Percentiles rank a stretch among this genome's conserved stretches.
Conservation (phyloP, 1,140 invertebrate species). For the Aphaenogaster floridana region DNA sequence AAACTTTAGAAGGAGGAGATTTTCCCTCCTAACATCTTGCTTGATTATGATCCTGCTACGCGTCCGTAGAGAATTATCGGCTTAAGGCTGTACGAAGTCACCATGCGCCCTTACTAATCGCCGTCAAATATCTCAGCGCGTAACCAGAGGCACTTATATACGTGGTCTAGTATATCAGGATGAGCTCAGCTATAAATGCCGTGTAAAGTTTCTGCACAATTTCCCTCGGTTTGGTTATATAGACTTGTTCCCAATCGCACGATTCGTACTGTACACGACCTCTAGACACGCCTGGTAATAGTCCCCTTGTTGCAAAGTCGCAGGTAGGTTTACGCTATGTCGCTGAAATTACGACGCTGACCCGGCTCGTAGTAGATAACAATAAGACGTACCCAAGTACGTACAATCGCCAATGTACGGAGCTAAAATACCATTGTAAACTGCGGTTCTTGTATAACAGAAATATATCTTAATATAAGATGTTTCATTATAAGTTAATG, state of each 20-base stretch:
- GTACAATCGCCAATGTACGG: neutral
- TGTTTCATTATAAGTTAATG: neutral
- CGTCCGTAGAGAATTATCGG: constrained; percentile 9
- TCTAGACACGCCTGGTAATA: constrained; percentile 39
- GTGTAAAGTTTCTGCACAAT: constrained; percentile 65
- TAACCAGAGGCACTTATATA: neutral
- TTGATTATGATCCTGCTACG: neutral
- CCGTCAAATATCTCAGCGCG: constrained; percentile 26
- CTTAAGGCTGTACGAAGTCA: neutral
- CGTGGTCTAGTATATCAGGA: constrained; percentile 37
- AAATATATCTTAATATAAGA: neutral
- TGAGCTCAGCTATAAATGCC: constrained; percentile 54
- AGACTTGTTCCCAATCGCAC: constrained; percentile 45
- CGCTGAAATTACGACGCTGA: constrained; percentile 39
- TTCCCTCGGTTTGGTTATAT: constrained; percentile 52
- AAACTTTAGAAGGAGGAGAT: neutral
- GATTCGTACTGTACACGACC: constrained; percentile 39
- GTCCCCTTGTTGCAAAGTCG: constrained; percentile 54
- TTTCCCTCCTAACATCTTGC: neutral
- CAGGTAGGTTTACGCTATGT: constrained; percentile 43
- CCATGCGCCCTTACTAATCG: constrained; percentile 12
- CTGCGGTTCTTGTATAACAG: too few relatives aligned
- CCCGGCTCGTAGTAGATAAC: neutral
- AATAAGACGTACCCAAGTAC: constrained; percentile 18
- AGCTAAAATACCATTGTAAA: neutral